phyloP scores from a whole-genome alignment of 2,888 invertebrate species.

The Harmothoe impar region DNA sequence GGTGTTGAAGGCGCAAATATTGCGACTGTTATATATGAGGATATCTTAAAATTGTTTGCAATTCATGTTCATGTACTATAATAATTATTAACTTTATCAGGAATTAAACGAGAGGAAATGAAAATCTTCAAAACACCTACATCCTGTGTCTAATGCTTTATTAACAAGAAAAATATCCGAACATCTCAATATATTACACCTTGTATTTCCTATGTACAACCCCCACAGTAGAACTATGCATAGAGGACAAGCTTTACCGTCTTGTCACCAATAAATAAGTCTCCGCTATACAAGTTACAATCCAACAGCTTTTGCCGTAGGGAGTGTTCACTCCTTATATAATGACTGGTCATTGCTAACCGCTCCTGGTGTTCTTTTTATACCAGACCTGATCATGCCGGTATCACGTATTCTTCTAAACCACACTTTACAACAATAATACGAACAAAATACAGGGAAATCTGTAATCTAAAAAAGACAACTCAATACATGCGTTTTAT shows the following conservation, averaged over 20 bases:
- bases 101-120: too few species aligned
- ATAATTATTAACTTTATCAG: too few species aligned
- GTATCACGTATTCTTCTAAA: neutral
- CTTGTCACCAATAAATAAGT: conserved; percentile 11
- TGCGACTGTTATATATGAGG: too few species aligned
- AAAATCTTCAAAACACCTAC: too few species aligned
- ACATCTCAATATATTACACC: conserved; percentile 5
- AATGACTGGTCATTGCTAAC: too few species aligned
- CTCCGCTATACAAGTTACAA: neutral
- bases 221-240: neutral
- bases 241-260: neutral
- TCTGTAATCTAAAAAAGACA: too few species aligned
- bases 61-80: too few species aligned
- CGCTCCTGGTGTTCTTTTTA: too few species aligned
- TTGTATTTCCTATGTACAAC: conserved; percentile 28
- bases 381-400: neutral
- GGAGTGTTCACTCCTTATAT: neutral
- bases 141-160: conserved; percentile 30
- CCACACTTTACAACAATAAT: neutral
- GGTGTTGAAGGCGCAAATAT: too few species aligned
- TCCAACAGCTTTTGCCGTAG: neutral
- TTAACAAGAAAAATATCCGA: conserved; percentile 15
- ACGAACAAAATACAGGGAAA: too few species aligned
- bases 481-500: too few species aligned
- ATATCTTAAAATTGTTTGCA: too few species aligned